phyloP scores from a whole-genome alignment of 1,140 invertebrate species.

The Hesperophylax magnus region DNA sequence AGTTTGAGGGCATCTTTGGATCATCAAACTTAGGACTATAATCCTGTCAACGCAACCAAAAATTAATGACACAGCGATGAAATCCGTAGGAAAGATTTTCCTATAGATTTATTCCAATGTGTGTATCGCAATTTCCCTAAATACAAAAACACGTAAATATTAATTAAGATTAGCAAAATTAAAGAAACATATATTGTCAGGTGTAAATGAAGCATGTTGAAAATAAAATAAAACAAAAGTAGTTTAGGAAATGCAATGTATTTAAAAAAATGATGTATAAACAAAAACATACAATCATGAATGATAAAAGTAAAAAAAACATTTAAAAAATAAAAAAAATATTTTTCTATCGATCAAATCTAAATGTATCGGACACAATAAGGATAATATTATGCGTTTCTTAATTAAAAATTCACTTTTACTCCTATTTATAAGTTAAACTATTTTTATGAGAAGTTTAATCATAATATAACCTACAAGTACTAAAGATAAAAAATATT shows the following conservation, averaged over 20 bases:
- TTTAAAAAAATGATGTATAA: conserved; percentile 34
- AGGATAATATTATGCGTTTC: conserved; percentile 4
- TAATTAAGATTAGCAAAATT: no score
- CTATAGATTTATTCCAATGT: no score
- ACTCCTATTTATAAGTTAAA: conserved; percentile 14
- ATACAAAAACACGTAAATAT: no score
- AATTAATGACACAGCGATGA: no score
- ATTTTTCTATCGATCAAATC: conserved; percentile 18
- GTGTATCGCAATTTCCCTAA: no score
- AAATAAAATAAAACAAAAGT: conserved; percentile 28
- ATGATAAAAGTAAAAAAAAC: conserved; percentile 24
- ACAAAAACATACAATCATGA: conserved; percentile 23
- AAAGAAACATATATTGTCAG: no score
- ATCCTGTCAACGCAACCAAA: no score
- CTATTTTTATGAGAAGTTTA: conserved; percentile 4
- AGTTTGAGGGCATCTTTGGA: no score
- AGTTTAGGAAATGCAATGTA: conserved; percentile 23
- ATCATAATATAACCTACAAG: not conserved
- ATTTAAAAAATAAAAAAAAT: conserved; percentile 1
- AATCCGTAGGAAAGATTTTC: no score
- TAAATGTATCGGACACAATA: conserved; percentile 11
- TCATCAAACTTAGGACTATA: no score
- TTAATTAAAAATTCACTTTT: conserved; percentile 19
- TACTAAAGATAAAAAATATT: conserved; percentile 4
- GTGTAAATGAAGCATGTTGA: no score